Evolutionary conservation across 2,797 vertebrate genomes (phyloP).

Genomic region (Coregonus suidteri): DNA sequence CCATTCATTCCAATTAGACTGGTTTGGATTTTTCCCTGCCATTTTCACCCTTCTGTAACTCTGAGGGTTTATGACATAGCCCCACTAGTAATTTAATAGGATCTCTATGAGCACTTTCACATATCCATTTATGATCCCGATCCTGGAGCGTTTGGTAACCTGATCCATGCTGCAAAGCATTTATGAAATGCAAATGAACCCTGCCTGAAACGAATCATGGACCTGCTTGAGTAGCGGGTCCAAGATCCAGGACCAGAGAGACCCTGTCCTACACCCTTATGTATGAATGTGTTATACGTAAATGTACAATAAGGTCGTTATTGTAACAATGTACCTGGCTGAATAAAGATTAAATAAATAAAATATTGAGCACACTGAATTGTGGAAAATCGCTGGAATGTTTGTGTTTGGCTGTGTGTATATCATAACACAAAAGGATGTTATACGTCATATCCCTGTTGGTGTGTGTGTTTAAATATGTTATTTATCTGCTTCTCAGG

Average conservation of each 20-base stretch:
- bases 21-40: too few relatives aligned
- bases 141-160: neutral
- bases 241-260: neutral
- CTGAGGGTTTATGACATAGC: too few relatives aligned
- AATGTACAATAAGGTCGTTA: neutral
- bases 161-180: too few relatives aligned
- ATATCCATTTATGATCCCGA: neutral
- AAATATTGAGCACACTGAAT: neutral
- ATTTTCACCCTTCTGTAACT: too few relatives aligned
- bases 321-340: neutral
- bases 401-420: neutral
- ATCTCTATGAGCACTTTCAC: neutral
- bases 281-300: neutral
- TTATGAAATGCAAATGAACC: too few relatives aligned
- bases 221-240: neutral
- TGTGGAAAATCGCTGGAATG: neutral
- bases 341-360: neutral
- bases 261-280: neutral
- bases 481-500: constrained; percentile 77
- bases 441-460: too few relatives aligned
- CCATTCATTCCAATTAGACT: too few relatives aligned
- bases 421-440: too few relatives aligned
- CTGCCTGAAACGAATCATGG: too few relatives aligned
- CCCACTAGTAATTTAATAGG: too few relatives aligned
- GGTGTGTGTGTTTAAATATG: constrained; percentile 21